Percentiles rank a stretch among this genome's conserved stretches.
phyloP scores from a whole-genome alignment of 2,888 invertebrate genomes.

The Argyresthia goedartella region DNA sequence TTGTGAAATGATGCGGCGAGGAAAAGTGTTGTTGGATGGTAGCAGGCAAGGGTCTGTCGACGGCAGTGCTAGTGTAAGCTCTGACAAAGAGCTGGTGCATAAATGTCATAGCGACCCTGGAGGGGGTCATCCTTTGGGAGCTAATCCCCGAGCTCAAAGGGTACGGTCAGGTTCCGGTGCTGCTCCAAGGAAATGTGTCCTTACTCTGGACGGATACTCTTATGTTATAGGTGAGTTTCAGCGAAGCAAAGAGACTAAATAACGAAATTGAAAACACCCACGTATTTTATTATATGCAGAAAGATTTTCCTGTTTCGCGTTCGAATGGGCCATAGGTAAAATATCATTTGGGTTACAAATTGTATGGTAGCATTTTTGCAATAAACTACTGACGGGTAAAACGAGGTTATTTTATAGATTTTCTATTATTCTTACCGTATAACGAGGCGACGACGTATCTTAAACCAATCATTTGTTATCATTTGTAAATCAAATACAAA shows the following conservation, averaged over 20 bases:
- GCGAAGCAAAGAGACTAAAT: neutral
- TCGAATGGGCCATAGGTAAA: too few relatives aligned
- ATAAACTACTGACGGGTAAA: too few relatives aligned
- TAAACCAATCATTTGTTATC: too few relatives aligned
- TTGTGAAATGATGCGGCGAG: constrained; percentile 60
- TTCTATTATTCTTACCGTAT: too few relatives aligned
- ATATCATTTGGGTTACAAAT: too few relatives aligned
- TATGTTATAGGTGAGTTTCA: constrained; percentile 85
- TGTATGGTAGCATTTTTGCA: too few relatives aligned
- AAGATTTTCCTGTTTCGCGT: neutral
- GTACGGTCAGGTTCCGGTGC: constrained; percentile 63
- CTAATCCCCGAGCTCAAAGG: constrained; percentile 43
- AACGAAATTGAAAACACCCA: neutral
- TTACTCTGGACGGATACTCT: constrained; percentile 87
- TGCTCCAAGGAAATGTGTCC: constrained; percentile 83
- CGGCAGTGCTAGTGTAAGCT: constrained; percentile 41
- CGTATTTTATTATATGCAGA: neutral
- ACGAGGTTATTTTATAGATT: too few relatives aligned
- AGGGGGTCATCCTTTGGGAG: constrained; percentile 56
- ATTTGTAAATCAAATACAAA: too few relatives aligned
- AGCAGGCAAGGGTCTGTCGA: constrained; percentile 64
- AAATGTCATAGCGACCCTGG: constrained; percentile 78
- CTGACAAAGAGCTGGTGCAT: constrained; percentile 75
- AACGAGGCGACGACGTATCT: too few relatives aligned
- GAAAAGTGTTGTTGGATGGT: constrained; percentile 57